A percentile compares a stretch with the other conserved stretches of the same genome.
These are phyloP conservation scores for Talpa occidentalis DNA, from an alignment of 2,113 vertebrate genomes.

Conservation along the genomic window DNA sequence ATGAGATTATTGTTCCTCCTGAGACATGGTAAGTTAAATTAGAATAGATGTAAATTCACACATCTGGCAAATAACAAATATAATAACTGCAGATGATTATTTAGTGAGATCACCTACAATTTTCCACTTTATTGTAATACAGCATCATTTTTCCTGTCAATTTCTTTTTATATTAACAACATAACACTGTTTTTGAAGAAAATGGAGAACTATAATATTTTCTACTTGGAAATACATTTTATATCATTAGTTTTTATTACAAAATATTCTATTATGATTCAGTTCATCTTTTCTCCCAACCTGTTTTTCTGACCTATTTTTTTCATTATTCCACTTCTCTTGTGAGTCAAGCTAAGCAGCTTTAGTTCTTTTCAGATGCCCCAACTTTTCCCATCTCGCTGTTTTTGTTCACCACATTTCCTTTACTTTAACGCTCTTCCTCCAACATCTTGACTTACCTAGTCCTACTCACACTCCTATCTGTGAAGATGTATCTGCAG, in stretches of 20 bases:
- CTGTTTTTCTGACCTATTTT: not conserved
- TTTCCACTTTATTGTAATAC: conserved; percentile 1
- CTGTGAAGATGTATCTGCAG: not conserved
- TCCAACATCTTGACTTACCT: not conserved
- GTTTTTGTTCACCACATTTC: not conserved
- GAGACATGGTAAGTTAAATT: conserved; percentile 20
- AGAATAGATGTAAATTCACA: not conserved
- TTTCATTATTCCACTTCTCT: not conserved
- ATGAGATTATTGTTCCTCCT: not conserved
- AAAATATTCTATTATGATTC: conserved; percentile 1
- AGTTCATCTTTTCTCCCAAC: not conserved
- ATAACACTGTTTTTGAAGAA: not conserved
- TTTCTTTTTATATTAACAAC: not conserved
- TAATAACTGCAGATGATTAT: not conserved
- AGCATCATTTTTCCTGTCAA: not conserved
- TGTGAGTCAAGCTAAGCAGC: not conserved
- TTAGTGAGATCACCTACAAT: not conserved
- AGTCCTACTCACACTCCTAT: not conserved
- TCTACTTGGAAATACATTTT: conserved; percentile 15
- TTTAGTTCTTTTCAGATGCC: not conserved
- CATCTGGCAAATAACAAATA: not conserved
- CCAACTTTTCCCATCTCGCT: not conserved
- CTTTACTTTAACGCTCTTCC: not conserved
- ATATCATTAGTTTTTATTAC: conserved; percentile 30
- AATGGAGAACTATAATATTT: conserved; percentile 10